Evolutionary conservation across 2,888 invertebrate genomes (phyloP).

Genomic region (Polylopha cassiicola): DNA sequence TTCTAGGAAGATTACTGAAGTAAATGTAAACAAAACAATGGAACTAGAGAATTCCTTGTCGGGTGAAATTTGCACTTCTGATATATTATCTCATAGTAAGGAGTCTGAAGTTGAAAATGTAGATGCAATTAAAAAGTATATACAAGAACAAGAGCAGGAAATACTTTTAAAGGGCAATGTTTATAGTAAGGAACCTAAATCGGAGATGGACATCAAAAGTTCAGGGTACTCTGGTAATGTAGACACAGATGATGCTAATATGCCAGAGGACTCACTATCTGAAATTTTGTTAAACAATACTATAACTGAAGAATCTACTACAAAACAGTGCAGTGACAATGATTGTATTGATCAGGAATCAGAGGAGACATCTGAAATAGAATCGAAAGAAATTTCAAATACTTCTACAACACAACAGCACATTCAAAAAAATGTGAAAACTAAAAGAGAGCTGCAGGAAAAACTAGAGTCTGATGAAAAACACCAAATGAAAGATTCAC

Average conservation of each 20-base stretch:
- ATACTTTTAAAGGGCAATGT: conserved; percentile 24
- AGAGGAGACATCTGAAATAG: conserved; percentile 7
- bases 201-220: no score
- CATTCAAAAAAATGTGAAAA: conserved; percentile 16
- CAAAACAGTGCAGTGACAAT: conserved; percentile 1
- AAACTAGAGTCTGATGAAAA: no score
- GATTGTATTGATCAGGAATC: conserved; percentile 3
- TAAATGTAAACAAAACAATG: conserved; percentile 24
- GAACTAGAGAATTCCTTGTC: conserved; percentile 35
- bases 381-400: conserved; percentile 1
- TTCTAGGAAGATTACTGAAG: conserved; percentile 66
- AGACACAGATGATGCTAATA: no score
- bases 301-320: conserved; percentile 19
- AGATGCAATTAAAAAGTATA: conserved; percentile 60
- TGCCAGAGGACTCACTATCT: no score
- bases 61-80: conserved; percentile 20
- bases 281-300: no score
- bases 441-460: no score
- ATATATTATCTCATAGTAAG: conserved; percentile 36
- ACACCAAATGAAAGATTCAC: no score
- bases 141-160: conserved; percentile 55
- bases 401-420: conserved; percentile 4
- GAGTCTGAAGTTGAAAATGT: conserved; percentile 55
- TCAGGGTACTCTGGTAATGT: no score
- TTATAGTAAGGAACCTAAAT: conserved; percentile 6